phyloP scores from a whole-genome alignment of 1,140 invertebrate genomes.

The Sarcophaga peregrina region DNA sequence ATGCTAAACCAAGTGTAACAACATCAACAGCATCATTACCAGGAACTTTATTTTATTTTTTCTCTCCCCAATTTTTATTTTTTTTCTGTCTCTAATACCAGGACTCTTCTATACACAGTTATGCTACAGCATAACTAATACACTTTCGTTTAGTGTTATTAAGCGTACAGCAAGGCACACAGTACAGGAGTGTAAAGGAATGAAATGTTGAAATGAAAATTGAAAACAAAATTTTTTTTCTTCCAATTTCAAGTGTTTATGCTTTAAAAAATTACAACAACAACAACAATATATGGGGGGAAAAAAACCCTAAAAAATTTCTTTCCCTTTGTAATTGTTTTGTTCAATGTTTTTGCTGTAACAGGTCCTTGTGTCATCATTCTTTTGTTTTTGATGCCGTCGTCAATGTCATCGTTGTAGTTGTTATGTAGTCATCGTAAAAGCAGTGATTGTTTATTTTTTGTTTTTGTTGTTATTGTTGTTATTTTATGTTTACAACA shows the following conservation, averaged over 20 bases:
- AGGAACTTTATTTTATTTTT: conserved; percentile 11
- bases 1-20: conserved; percentile 15
- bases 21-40: conserved; percentile 26
- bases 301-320: not conserved
- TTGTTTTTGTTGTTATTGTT: not conserved
- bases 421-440: not conserved
- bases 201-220: too few relatives aligned
- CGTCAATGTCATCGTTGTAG: not conserved
- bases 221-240: too few relatives aligned
- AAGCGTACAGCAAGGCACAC: too few relatives aligned
- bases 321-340: not conserved
- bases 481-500: conserved; percentile 17
- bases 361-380: not conserved
- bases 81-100: not conserved
- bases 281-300: not conserved
- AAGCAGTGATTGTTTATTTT: not conserved
- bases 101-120: too few relatives aligned
- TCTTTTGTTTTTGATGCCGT: not conserved
- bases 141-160: too few relatives aligned
- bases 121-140: too few relatives aligned
- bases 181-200: too few relatives aligned
- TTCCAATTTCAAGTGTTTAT: too few relatives aligned
- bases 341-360: not conserved
- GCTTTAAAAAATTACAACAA: not conserved
- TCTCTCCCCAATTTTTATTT: not conserved